Conservation (phyloP, 1,140 invertebrate species). For the Trinorchestia longiramus region DNA sequence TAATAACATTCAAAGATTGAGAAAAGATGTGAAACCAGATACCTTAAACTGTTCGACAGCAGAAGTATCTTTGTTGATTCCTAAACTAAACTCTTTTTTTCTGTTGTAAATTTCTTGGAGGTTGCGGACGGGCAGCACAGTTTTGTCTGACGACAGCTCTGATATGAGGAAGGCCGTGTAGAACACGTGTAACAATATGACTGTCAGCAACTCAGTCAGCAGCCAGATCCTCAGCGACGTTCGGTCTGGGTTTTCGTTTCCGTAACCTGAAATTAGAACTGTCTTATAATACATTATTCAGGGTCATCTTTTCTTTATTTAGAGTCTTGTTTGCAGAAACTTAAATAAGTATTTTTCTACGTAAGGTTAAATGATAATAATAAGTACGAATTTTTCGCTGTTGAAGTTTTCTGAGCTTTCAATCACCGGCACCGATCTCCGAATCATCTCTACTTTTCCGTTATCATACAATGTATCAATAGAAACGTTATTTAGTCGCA, state of each 20-base stretch:
- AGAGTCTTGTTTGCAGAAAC: not conserved
- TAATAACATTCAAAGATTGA: not conserved
- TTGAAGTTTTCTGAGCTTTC: not conserved
- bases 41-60: not conserved
- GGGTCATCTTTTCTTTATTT: not conserved
- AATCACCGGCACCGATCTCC: not conserved
- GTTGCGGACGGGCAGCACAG: not conserved
- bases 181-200: not conserved
- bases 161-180: slow-evolving; percentile 23
- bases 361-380: not conserved
- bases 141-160: not conserved
- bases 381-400: not conserved
- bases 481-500: not conserved
- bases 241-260: not conserved
- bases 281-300: not conserved
- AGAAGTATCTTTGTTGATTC: slow-evolving; percentile 21
- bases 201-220: not conserved
- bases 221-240: slow-evolving; percentile 2
- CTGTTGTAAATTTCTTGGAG: not conserved
- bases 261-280: not conserved
- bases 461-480: not conserved
- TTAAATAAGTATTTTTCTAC: not conserved
- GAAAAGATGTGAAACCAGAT: not conserved
- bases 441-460: not conserved
- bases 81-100: not conserved